A percentile compares a stretch with the other conserved stretches of the same genome.
phyloP scores from a whole-genome alignment of 2,797 vertebrate species.

The Karalla daura region DNA sequence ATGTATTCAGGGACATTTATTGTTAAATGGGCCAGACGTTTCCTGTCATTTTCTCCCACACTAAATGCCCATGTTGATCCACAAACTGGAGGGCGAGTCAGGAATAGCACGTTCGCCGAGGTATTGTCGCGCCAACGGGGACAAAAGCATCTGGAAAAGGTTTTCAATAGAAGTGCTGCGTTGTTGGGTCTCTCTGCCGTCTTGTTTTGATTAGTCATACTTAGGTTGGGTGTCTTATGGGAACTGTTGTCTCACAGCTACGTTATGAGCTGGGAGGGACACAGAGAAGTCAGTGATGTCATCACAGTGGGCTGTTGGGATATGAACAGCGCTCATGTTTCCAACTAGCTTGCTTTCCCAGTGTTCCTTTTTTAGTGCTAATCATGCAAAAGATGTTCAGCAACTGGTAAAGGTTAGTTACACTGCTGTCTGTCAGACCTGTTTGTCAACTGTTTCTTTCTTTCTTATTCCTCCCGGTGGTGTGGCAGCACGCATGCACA shows the following conservation, averaged over 20 bases:
- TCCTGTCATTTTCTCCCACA: constrained; percentile 79
- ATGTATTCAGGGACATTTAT: constrained; percentile 74
- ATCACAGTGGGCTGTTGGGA: constrained; percentile 46
- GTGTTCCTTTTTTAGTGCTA: constrained; percentile 22
- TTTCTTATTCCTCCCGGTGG: background rate
- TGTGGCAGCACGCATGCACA: constrained; percentile 14
- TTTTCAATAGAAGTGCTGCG: constrained; percentile 12
- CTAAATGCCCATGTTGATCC: constrained; percentile 67
- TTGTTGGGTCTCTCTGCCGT: constrained; percentile 36
- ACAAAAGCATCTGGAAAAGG: constrained; percentile 18
- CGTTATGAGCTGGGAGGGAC: constrained; percentile 59
- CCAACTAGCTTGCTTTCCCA: constrained; percentile 41
- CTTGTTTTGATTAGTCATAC: constrained; percentile 66
- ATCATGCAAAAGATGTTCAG: constrained; percentile 5
- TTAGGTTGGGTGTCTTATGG: constrained; percentile 51
- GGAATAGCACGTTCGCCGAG: constrained; percentile 47
- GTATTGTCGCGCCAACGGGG: constrained; percentile 27
- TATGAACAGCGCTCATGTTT: constrained; percentile 45
- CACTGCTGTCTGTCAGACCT: constrained; percentile 9
- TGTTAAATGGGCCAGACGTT: constrained; percentile 78
- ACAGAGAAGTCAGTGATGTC: constrained; percentile 55
- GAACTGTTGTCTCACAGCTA: constrained; percentile 66
- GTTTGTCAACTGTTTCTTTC: constrained; percentile 8
- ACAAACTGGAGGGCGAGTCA: constrained; percentile 56
- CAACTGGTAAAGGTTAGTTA: background rate